Base-by-base conservation (phyloP, 2,797 vertebrate genomes). In the Chaetophractus vellerosus region DNA sequence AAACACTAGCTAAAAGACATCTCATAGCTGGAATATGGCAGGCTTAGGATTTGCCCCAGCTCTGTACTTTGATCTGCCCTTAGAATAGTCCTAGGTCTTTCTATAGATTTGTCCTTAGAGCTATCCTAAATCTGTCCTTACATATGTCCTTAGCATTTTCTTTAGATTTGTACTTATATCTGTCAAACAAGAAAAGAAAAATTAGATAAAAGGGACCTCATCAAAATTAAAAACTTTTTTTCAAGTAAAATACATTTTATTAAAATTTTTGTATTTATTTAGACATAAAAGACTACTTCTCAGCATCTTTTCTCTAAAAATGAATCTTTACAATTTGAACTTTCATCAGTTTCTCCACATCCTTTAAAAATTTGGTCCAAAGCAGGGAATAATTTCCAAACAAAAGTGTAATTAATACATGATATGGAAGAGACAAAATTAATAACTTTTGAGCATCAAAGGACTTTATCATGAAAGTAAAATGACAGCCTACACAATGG, bases 281-380 rank as follows among this genome's bases (percentile, higher is more conserved):
- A 88, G 50, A 84, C 61, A 88, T 31, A 84, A 48, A 74, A 18
- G 26, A 79, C 8, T 1, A 55, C 23, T 36, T 16, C 8, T 91
- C 33, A 78, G 33, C 18, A 74, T 86, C 80, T 93, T 90, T 94
- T 78, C 69, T 93, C 55, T 78, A 50, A 79, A 86, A 91, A 88
- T 84, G 92, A 74, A 63, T 81, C 64, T 76, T 16, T 81, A 88
- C 5, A n/a, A 16, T 1, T 84, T 93, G 21, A 72, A 41, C 16
- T 88, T n/a, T 55, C 50, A 90, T 72, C 45, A 55, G 33, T 82
- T 90, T 96, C 21, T 55, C n/a, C 31, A 69, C 3, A 68, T 90
- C 33, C 78, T 82, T 91, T 75, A 90, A 80, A 93, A 93, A 55
- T 50, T 18, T 93, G 16, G 36, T 83, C 21, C 52, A 48, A 93